Conservation (phyloP, 2,113 vertebrate species). For the Vulpes ferrilata region DNA sequence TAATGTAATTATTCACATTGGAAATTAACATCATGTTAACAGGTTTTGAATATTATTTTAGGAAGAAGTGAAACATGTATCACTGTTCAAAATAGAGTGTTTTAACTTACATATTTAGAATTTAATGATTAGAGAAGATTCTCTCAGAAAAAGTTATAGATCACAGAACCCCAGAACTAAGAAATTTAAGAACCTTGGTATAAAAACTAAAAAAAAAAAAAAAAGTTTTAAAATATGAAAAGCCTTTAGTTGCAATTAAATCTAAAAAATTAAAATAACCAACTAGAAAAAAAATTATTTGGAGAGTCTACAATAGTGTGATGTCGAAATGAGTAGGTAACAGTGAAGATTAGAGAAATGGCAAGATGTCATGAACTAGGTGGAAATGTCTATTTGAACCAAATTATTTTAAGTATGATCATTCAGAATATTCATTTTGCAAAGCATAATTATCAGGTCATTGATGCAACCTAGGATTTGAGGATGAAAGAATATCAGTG, state of each 20-base stretch:
- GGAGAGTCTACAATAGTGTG: background rate
- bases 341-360: background rate
- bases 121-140: background rate
- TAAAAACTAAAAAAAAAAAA: background rate
- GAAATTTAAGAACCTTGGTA: background rate
- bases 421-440: background rate
- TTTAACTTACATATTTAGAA: slow-evolving; percentile 55
- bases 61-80: background rate
- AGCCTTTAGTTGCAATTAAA: background rate
- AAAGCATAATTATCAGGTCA: background rate
- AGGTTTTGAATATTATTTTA: slow-evolving; percentile 61
- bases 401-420: background rate
- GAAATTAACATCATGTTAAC: slow-evolving; percentile 21
- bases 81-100: slow-evolving; percentile 36
- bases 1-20: slow-evolving; percentile 60
- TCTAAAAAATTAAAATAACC: background rate
- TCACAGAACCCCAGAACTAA: background rate
- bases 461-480: background rate
- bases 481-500: background rate
- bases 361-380: background rate
- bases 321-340: background rate
- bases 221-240: background rate
- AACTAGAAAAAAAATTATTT: background rate
- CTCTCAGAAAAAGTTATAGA: background rate
- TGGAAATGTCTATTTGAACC: background rate